These are phyloP conservation scores for Isotomurus palustris DNA, from an alignment of 2,888 invertebrate genomes.

Conservation along the genomic window DNA sequence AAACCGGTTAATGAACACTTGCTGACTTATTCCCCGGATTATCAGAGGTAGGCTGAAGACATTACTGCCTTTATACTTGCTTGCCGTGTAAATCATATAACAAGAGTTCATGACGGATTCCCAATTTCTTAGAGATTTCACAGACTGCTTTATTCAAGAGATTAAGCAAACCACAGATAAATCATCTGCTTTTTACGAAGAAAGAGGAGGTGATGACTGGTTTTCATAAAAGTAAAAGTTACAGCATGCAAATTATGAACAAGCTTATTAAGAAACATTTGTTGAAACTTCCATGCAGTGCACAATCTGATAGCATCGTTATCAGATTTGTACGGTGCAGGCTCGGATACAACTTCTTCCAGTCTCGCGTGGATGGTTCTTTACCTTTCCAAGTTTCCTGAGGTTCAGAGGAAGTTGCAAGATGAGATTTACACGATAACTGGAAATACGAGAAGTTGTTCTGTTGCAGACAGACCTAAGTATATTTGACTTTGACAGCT, in stretches of 20 bases:
- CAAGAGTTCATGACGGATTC: too few relatives aligned
- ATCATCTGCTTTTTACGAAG: not conserved
- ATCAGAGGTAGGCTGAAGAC: too few relatives aligned
- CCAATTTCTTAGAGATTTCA: constrained; percentile 9
- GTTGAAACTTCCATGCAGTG: constrained; percentile 6
- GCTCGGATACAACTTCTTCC: constrained; percentile 11
- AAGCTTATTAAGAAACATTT: not conserved
- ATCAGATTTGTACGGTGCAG: constrained; percentile 16
- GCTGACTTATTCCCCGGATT: not conserved
- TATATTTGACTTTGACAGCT: not conserved
- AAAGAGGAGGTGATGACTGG: constrained; percentile 2
- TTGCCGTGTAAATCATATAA: too few relatives aligned
- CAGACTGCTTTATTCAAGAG: constrained; percentile 15
- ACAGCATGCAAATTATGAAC: not conserved
- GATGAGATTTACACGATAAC: constrained; percentile 14
- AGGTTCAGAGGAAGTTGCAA: constrained; percentile 18
- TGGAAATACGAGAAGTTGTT: constrained; percentile 10
- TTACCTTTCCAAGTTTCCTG: constrained; percentile 12
- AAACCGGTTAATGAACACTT: not conserved
- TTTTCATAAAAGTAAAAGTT: not conserved
- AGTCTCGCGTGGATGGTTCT: constrained; percentile 16
- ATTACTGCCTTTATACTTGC: too few relatives aligned
- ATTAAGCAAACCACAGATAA: constrained; percentile 12
- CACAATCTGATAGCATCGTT: not conserved
- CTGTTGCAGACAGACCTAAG: constrained; percentile 14